Conservation (phyloP, 2,113 vertebrate species). For the Siphamia tubifer region DNA sequence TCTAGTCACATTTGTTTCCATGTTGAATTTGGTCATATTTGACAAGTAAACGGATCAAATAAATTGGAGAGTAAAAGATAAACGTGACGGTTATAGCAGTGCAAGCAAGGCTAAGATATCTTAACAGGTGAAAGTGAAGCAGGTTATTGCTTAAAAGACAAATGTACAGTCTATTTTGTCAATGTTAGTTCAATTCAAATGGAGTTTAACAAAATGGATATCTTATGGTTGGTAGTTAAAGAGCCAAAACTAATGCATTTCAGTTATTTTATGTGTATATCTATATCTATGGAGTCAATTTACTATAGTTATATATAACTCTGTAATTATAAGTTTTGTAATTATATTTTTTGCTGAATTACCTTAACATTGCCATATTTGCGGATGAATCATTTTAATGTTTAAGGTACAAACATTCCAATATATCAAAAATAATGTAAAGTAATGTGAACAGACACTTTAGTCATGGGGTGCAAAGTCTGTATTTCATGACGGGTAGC, state of each 20-base stretch:
- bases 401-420: not conserved
- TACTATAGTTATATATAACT: not conserved
- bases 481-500: not conserved
- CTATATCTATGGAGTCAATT: no score
- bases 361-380: not conserved
- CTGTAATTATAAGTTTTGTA: not conserved
- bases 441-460: no score
- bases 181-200: not conserved
- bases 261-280: not conserved
- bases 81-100: no score
- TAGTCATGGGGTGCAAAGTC: no score
- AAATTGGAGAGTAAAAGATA: not conserved
- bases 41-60: not conserved
- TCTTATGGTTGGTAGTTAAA: constrained; percentile 1
- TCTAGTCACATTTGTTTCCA: not conserved
- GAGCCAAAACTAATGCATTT: constrained; percentile 19
- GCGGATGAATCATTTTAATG: not conserved
- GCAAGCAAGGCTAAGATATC: not conserved
- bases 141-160: not conserved
- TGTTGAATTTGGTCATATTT: no score
- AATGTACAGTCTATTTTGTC: constrained; percentile 1
- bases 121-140: not conserved
- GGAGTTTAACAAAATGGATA: not conserved
- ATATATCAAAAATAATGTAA: not conserved
- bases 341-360: not conserved